These are phyloP conservation scores for Galeopsomyia nigrocyanea DNA, from an alignment of 2,888 invertebrate species.

Conservation along the genomic window DNA sequence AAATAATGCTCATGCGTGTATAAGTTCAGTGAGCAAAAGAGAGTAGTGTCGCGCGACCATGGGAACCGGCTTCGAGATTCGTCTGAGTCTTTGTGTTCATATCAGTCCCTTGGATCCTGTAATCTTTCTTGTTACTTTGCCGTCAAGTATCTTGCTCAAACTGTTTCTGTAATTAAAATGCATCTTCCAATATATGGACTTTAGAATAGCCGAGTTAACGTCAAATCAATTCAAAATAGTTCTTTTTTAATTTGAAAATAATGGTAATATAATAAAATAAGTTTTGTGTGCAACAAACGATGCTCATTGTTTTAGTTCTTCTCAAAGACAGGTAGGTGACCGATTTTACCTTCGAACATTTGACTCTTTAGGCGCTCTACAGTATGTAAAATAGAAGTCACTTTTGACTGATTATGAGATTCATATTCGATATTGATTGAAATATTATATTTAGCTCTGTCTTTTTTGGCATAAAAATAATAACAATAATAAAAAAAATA, in stretches of 20 bases:
- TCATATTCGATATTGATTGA: no score
- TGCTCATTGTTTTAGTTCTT: no score
- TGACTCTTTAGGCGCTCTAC: no score
- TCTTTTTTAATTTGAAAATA: background rate
- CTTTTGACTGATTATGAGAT: no score
- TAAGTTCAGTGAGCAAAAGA: conserved; percentile 37
- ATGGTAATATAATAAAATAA: conserved; percentile 1
- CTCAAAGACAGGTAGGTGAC: no score
- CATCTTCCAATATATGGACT: background rate
- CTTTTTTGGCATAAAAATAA: no score
- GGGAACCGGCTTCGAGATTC: conserved; percentile 34
- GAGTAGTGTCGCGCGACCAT: conserved; percentile 31
- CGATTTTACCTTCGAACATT: no score
- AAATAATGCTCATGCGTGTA: conserved; percentile 59
- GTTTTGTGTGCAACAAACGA: no score
- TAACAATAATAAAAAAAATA: no score
- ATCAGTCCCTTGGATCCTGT: background rate
- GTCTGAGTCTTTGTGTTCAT: conserved; percentile 22
- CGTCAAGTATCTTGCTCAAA: conserved; percentile 22
- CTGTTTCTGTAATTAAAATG: background rate
- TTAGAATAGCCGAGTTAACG: background rate
- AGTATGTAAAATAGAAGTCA: no score
- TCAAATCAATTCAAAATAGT: background rate
- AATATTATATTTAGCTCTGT: no score
- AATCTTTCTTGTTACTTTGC: conserved; percentile 32